Base-by-base conservation (phyloP, 2,888 invertebrate genomes). In the Parthenolecanium corni region DNA sequence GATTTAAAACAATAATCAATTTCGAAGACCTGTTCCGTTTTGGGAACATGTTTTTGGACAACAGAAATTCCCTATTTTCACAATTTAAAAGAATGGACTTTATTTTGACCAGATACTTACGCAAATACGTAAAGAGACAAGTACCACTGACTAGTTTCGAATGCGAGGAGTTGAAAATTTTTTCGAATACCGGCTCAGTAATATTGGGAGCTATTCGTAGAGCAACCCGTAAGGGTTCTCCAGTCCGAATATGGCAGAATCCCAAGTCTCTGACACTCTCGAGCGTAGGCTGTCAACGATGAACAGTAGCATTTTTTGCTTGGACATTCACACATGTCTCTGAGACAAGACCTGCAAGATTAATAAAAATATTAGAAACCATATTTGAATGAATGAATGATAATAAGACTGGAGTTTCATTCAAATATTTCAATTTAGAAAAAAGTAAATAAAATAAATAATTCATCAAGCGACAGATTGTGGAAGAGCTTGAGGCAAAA, bases 281-380 rank as follows among this genome's bases (percentile, higher is more conserved):
- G 83, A 0, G 88, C 87, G 72, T 93, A 94, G 2, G 93, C 93
- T 62, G 85, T 83, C 70, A 93, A 83, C 66, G 90, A 86, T 68
- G 92, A 90, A 74, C 94, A 94, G 72, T 91, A 88, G 70, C 94
- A 94, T 70, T 81, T 79, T 52, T 73, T 71, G 64, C 81, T 80
- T 14, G 86, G 83, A 73, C 93, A 94, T 71, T 90, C 89, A 72
- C 92, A 91, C 76, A 91, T 86, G 72, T 92, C 92, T 73, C 85
- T 78, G 69, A 85, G 80, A 73, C 94, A 94, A 11, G 92, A 86
- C 72, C 78, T 78, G 69, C 2, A 70, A 70, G 58, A 56, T 36
- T 16, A 57, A 57, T 3, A 64, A 44, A 20, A 40, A 49, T 36
- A 24, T 14, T 20, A 6, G 5, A 23, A n/a, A n/a, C 51, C n/a